Conservation (phyloP, 2,113 vertebrate species). For the Gymnocephalus cernua region DNA sequence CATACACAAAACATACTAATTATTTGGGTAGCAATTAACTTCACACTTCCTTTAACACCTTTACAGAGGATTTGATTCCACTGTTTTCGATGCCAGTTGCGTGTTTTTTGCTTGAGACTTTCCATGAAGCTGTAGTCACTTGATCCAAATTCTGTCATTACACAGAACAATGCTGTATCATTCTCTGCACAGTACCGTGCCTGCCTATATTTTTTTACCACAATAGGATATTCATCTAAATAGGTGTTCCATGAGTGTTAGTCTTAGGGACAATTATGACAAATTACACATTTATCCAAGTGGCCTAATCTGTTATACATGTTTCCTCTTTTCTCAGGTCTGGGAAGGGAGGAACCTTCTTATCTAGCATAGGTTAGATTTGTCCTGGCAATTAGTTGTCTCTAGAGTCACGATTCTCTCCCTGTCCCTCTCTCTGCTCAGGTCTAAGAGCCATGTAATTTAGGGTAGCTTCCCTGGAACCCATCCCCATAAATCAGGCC, state of each 20-base stretch:
- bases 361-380: constrained; percentile 59
- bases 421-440: constrained; percentile 50
- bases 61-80: constrained; percentile 4
- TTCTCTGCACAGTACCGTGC: not conserved
- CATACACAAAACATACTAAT: constrained; percentile 53
- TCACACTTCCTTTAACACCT: constrained; percentile 31
- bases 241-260: not conserved
- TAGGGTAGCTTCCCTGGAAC: constrained; percentile 75
- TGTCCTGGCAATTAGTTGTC: constrained; percentile 76
- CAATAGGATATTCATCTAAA: constrained; percentile 16
- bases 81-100: not conserved
- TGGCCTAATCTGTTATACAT: constrained; percentile 22
- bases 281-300: constrained; percentile 55
- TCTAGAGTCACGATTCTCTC: constrained; percentile 69
- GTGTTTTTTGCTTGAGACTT: not conserved
- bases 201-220: not conserved
- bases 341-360: constrained; percentile 59
- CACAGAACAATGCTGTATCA: not conserved
- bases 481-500: constrained; percentile 79
- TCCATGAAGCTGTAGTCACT: not conserved
- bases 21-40: constrained; percentile 38
- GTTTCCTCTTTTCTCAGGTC: constrained; percentile 54
- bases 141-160: not conserved
- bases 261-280: constrained; percentile 37
- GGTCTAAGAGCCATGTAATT: constrained; percentile 81